Conservation (phyloP, 2,888 invertebrate species). For the Rapana venosa region DNA sequence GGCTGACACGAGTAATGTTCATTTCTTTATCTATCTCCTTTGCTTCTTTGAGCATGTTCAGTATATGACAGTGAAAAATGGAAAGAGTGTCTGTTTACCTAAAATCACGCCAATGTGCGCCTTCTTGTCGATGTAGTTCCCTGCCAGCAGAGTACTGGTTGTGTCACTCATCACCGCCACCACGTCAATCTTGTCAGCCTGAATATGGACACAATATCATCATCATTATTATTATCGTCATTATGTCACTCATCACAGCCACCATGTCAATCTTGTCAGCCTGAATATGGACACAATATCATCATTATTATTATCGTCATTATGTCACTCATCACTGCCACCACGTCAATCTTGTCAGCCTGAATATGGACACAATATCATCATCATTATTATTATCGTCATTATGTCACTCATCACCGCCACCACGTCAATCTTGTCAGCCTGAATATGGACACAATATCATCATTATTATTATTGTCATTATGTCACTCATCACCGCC, state of each 20-base stretch:
- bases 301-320: constrained; percentile 76
- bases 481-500: constrained; percentile 88
- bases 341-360: constrained; percentile 81
- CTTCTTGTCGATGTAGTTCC: constrained; percentile 83
- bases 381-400: no score
- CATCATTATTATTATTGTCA: no score
- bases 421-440: constrained; percentile 82
- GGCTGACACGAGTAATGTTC: no score
- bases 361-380: constrained; percentile 9
- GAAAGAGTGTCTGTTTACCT: constrained; percentile 60
- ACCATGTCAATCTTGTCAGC: constrained; percentile 82
- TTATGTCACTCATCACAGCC: constrained; percentile 89
- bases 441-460: constrained; percentile 22
- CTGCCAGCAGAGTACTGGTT: constrained; percentile 84
- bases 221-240: no score
- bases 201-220: neutral
- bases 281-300: constrained; percentile 17
- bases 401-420: constrained; percentile 89
- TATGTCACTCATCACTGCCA: constrained; percentile 88
- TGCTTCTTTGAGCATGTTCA: no score
- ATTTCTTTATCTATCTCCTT: no score
- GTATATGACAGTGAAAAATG: no score
- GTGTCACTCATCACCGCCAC: constrained; percentile 89
- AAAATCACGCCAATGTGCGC: constrained; percentile 87
- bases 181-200: constrained; percentile 81